Percentiles rank a stretch among this genome's conserved stretches.
Conservation (phyloP, 2,797 vertebrate genomes). For the Danio aesculapii region DNA sequence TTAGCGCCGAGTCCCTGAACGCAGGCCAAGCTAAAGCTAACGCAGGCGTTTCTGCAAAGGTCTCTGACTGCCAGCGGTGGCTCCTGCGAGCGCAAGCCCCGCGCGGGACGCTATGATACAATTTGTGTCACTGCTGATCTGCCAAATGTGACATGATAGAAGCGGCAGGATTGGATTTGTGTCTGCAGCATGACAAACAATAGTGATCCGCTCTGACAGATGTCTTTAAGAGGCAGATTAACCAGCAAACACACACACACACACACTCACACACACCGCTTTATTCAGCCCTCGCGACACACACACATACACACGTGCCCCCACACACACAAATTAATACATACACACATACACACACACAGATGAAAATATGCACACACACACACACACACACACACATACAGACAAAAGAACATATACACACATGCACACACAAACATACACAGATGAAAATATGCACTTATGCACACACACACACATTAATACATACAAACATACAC, state of each 20-base stretch:
- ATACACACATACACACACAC: constrained; percentile 35
- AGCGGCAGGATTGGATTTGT: constrained; percentile 80
- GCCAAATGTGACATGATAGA: constrained; percentile 78
- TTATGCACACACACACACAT: too few species aligned
- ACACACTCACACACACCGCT: constrained; percentile 6
- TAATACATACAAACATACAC: too few species aligned
- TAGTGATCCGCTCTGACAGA: constrained; percentile 85
- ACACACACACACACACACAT: not conserved
- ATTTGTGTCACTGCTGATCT: constrained; percentile 84
- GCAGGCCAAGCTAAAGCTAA: constrained; percentile 61
- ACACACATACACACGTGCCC: too few species aligned
- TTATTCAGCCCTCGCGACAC: too few species aligned
- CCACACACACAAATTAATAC: too few species aligned
- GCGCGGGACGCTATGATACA: constrained; percentile 76
- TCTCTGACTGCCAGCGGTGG: constrained; percentile 70
- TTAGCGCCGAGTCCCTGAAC: constrained; percentile 59
- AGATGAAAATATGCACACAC: constrained; percentile 35
- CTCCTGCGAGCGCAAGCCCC: constrained; percentile 81
- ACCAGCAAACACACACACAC: constrained; percentile 46
- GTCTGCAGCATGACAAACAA: constrained; percentile 85
- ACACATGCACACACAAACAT: too few species aligned
- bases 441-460: too few species aligned
- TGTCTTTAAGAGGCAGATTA: constrained; percentile 87
- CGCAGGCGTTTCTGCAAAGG: constrained; percentile 70
- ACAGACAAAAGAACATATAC: too few species aligned